These are phyloP conservation scores for Agrenia bidenticulata DNA, from an alignment of 2,888 invertebrate genomes.

Conservation along the genomic window DNA sequence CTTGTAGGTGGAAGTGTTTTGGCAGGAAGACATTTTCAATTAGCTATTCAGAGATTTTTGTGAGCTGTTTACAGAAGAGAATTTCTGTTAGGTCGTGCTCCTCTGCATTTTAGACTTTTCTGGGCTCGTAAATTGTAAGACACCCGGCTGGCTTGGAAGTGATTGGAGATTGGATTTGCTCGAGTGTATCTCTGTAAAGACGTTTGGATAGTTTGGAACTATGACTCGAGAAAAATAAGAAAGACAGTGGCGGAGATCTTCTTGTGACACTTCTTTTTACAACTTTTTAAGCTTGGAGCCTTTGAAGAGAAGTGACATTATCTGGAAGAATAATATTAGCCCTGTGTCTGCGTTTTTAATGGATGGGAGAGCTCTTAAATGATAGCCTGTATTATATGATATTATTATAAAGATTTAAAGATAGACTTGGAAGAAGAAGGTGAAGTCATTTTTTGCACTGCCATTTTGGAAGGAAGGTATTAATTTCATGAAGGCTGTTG, in stretches of 20 bases:
- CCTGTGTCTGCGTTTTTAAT: not conserved
- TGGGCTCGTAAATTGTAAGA: not conserved
- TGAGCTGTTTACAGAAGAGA: conserved; percentile 5
- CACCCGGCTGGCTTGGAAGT: conserved; percentile 4
- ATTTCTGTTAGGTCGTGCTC: conserved; percentile 1
- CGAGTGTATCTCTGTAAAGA: not conserved
- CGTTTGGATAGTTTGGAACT: not conserved
- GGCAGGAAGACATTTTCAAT: not conserved
- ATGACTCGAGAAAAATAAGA: no score
- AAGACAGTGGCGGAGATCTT: no score
- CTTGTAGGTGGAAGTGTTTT: conserved; percentile 4
- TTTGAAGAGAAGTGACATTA: conserved; percentile 14
- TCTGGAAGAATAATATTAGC: conserved; percentile 22
- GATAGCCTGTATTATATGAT: conserved; percentile 15
- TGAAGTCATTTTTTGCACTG: no score
- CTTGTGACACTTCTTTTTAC: no score
- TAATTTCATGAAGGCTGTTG: conserved; percentile 30
- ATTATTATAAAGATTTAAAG: conserved; percentile 15
- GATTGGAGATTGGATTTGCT: conserved; percentile 10
- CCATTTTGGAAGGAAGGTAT: conserved; percentile 18
- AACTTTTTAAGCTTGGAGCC: no score
- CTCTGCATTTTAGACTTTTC: not conserved
- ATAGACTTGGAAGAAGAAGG: not conserved
- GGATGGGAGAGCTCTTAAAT: conserved; percentile 19
- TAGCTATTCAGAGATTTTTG: conserved; percentile 6